Evolutionary conservation across 2,888 invertebrate species (phyloP), one percentile per base, ranked within the genome.

Genomic region (Apodemia duryi): DNA sequence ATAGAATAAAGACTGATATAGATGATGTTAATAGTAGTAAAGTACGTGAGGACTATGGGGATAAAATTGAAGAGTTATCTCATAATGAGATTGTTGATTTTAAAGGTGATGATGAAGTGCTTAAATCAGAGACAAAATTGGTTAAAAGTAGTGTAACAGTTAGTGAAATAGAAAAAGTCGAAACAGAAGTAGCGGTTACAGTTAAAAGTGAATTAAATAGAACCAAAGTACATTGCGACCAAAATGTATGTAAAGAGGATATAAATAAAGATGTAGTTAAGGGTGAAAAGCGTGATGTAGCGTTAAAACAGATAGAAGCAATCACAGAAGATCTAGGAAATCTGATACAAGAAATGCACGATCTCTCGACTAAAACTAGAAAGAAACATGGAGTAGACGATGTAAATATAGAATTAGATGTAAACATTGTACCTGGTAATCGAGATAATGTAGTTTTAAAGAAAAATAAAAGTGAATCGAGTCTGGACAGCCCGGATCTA

Each of bases 381-480:
- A 76, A 81, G 46, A 70, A 68, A 63, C 67, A 68, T 61, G 70
- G 65, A 61, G 78, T 72, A 10, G 75, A 76, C 38, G 67, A 61
- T 51, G 41, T 72, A 69, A 71, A 72, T 69, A 65, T 75, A 72
- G 73, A 72, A 70, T 72, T 77, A 77, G 75, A 76, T 76, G 72
- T 73, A 68, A 75, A 78, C 72, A 76, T 76, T 77, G 86, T 86
- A 86, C 89, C 87, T 84, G 85, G 71, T 76, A 80, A 74, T 74
- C 78, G 80, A 68, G 87, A 89, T 74, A 85, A 75, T 70, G 77
- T 90, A 79, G 83, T 88, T 69, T 83, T 92, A 79, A 91, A 92
- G 82, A 92, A 92, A 68, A 91, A 92, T 75, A 91, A 88, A 71
- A 92, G 91, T 67, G 92, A 92, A 73, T 91, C 92, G 13, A 92